These are phyloP conservation scores for Actenoides hombroni DNA, from an alignment of 2,113 vertebrate genomes.

Conservation along the genomic window DNA sequence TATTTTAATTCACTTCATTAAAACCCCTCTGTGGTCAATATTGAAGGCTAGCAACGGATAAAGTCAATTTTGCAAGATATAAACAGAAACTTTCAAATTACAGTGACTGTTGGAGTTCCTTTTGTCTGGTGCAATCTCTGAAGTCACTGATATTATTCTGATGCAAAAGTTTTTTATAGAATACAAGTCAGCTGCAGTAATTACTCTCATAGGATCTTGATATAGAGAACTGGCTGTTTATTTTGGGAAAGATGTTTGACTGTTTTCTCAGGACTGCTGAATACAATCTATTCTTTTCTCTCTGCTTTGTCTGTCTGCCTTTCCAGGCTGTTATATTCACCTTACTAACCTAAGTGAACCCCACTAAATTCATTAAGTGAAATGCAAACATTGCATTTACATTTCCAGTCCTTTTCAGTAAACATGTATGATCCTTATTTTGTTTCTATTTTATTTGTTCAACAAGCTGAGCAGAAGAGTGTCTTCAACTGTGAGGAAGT, in stretches of 20 bases:
- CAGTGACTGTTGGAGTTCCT: background rate
- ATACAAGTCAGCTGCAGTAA: slow-evolving; percentile 1
- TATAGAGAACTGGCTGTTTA: background rate
- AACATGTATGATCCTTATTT: background rate
- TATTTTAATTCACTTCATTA: background rate
- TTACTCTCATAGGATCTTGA: background rate
- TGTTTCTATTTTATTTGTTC: background rate
- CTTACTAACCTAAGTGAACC: background rate
- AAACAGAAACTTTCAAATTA: background rate
- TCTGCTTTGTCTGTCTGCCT: background rate
- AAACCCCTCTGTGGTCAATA: background rate
- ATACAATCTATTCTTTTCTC: background rate
- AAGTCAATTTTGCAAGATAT: background rate
- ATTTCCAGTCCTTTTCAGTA: background rate
- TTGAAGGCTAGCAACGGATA: background rate
- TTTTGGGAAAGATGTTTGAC: background rate
- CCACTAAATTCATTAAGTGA: background rate
- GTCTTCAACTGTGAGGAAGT: background rate
- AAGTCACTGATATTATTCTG: background rate
- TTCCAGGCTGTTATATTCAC: background rate
- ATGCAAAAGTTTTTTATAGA: background rate
- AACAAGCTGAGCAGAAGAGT: background rate
- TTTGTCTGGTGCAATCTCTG: background rate
- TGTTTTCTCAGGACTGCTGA: background rate
- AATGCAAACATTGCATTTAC: background rate